phyloP scores from a whole-genome alignment of 2,797 vertebrate species.

The Picus viridis region DNA sequence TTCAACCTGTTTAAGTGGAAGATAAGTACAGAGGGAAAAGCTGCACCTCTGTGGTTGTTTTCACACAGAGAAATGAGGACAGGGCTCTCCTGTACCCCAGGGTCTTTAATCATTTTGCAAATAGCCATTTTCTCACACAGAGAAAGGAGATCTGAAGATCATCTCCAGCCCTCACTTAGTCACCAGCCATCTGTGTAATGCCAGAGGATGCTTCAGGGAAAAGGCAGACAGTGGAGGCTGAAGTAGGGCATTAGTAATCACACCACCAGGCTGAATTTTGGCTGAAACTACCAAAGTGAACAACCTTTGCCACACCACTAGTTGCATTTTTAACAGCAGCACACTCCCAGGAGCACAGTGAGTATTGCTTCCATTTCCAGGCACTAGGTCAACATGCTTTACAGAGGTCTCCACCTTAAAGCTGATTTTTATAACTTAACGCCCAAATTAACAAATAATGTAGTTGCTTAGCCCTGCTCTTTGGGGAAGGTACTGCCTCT shows the following conservation, averaged over 20 bases:
- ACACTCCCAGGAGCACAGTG: not conserved
- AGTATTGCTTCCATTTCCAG: not conserved
- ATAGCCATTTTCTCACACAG: not conserved
- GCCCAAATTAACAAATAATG: not conserved
- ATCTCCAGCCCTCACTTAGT: not conserved
- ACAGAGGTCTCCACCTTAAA: not conserved
- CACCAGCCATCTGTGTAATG: not conserved
- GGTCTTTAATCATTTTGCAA: not conserved
- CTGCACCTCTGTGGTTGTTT: not conserved
- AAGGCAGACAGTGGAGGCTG: not conserved
- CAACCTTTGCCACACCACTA: not conserved
- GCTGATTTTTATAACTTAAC: not conserved
- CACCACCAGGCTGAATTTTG: not conserved
- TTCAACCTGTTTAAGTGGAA: not conserved
- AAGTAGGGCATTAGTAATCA: not conserved
- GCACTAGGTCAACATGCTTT: not conserved
- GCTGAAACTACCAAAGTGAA: not conserved
- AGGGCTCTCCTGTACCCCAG: not conserved
- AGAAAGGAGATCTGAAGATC: not conserved
- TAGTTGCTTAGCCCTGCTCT: not conserved
- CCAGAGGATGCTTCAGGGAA: not conserved
- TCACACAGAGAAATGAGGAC: not conserved
- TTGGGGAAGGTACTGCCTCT: not conserved
- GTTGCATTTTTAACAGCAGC: not conserved
- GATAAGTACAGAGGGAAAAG: not conserved